Evolutionary conservation across 2,888 invertebrate genomes (phyloP), one percentile per base, ranked within the genome.

Genomic region (Aplocera efformata): DNA sequence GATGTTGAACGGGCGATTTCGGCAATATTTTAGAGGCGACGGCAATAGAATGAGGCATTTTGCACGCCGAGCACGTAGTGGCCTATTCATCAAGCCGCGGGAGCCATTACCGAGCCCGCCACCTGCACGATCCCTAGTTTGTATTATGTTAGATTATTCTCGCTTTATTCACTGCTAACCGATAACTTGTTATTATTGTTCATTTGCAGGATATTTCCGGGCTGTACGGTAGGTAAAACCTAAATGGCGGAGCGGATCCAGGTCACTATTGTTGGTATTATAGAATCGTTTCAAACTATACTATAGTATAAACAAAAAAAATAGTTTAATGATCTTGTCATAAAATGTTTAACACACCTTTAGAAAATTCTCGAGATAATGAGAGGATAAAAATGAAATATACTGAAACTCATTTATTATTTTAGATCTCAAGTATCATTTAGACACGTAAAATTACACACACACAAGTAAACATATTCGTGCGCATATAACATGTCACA

Each of bases 81-180:
- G 69, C 69, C 83, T 81, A 84, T 84, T 83, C 82, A 84, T 84
- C 84, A 84, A 81, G 78, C 75, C 69, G 66, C 66, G 67, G 68
- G 63, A 63, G 68, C 83, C 75, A 84, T 84, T 83, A 84, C 80
- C 69, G 62, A 56, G 56, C 67, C 64, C 77, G 79, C 75, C 80
- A 82, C 83, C 82, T 79, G 81, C 81, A 81, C 70, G 75, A 66
- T 63, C 71, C 65, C 70, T 67, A 74, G 72, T 72, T 79, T 72
- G 73, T 79, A 75, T 79, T 77, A 79, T 70, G 68, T 66, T 63
- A 66, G 67, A 79, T 80, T 77, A 79, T 79, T 73, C 72, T 56
- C 56, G 63, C 63, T 70, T 75, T 72, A 76, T 78, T 75, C 69
- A 70, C 66, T 65, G 49, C 50, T 54, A 58, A 49, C 66, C 67